Conservation (phyloP, 2,888 invertebrate species). For the Gymnosoma rotundatum region DNA sequence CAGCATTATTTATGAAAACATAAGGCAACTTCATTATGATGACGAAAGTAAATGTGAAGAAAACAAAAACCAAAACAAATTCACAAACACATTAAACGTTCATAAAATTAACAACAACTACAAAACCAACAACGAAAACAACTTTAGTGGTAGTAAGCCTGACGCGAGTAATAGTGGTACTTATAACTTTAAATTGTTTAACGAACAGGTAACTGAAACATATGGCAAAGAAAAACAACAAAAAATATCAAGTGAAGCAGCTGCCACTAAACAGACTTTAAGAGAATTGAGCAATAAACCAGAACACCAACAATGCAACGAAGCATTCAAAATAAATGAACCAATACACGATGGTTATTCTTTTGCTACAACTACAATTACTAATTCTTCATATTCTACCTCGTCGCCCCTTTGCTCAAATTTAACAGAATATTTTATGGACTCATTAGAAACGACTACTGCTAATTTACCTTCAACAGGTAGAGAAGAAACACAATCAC, state of each 20-base stretch:
- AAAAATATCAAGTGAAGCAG: slow-evolving; percentile 12
- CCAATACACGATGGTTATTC: slow-evolving; percentile 55
- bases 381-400: slow-evolving; percentile 3
- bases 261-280: slow-evolving; percentile 39
- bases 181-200: slow-evolving; percentile 50
- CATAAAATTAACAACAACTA: not conserved
- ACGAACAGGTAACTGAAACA: slow-evolving; percentile 59
- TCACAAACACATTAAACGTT: slow-evolving; percentile 37
- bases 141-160: slow-evolving; percentile 15
- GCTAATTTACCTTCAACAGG: slow-evolving; percentile 43
- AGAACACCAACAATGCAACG: slow-evolving; percentile 65
- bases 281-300: slow-evolving; percentile 56
- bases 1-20: slow-evolving; percentile 46
- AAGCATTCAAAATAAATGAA: slow-evolving; percentile 72
- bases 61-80: slow-evolving; percentile 64
- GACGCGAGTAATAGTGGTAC: slow-evolving; percentile 49
- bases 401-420: slow-evolving; percentile 44
- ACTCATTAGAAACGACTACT: slow-evolving; percentile 66
- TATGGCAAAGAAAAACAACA: slow-evolving; percentile 38
- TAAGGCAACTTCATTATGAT: slow-evolving; percentile 54
- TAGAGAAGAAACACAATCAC: slow-evolving; percentile 52
- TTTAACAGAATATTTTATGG: slow-evolving; percentile 71
- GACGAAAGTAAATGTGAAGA: slow-evolving; percentile 59
- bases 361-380: slow-evolving; percentile 22
- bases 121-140: not conserved